phyloP scores from a whole-genome alignment of 2,888 invertebrate genomes.

The Dryobotodes eremita region DNA sequence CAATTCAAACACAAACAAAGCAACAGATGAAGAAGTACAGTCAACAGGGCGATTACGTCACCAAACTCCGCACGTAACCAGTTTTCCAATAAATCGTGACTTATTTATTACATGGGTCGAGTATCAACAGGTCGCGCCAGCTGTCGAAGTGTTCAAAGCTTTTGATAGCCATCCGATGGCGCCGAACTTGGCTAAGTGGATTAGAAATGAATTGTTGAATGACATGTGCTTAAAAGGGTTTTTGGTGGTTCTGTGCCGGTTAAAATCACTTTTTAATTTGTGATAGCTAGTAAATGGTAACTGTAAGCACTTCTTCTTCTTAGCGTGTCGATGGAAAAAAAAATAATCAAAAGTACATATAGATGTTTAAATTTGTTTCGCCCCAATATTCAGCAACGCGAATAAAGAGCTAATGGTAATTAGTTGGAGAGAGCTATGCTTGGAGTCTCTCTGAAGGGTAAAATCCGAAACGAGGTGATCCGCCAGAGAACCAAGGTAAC shows the following conservation, averaged over 20 bases:
- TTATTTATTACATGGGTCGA: conserved; percentile 53
- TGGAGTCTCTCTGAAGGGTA: too few species aligned
- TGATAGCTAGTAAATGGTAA: too few species aligned
- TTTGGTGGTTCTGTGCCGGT: neutral
- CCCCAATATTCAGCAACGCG: too few species aligned
- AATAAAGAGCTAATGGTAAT: too few species aligned
- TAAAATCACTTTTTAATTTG: too few species aligned
- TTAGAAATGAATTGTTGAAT: conserved; percentile 27
- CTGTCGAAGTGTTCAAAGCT: conserved; percentile 59
- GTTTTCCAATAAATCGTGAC: conserved; percentile 44
- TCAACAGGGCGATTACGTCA: conserved; percentile 22
- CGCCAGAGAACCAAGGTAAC: too few species aligned
- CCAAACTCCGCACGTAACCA: conserved; percentile 15
- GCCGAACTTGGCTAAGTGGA: conserved; percentile 34
- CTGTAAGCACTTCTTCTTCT: too few species aligned
- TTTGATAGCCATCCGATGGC: conserved; percentile 59
- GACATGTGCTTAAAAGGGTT: neutral
- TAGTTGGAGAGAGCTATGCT: too few species aligned
- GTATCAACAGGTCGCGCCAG: conserved; percentile 69
- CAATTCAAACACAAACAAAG: conserved; percentile 27
- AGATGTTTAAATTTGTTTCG: too few species aligned
- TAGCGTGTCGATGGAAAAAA: too few species aligned
- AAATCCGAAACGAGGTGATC: too few species aligned
- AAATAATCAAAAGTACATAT: too few species aligned
- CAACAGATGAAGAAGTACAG: conserved; percentile 25